phyloP scores from a whole-genome alignment of 1,140 invertebrate species.

The Pseudomyrmex concolor region DNA sequence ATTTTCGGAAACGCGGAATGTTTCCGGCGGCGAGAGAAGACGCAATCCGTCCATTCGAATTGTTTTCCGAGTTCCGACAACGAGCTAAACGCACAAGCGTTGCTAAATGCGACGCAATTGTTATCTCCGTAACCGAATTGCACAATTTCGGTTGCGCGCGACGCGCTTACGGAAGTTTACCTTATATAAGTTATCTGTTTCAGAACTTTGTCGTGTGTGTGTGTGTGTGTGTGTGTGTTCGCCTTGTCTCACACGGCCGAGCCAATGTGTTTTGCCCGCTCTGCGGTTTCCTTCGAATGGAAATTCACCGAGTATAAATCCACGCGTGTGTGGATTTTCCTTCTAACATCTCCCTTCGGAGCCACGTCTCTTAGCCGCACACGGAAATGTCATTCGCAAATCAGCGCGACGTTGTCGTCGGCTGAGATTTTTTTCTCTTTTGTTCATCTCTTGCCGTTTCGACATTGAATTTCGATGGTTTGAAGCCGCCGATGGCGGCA shows the following conservation, averaged over 20 bases:
- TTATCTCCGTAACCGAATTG: slow-evolving; percentile 41
- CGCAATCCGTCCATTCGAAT: slow-evolving; percentile 30
- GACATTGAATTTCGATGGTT: slow-evolving; percentile 51
- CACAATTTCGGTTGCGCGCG: slow-evolving; percentile 38
- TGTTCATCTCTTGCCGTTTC: slow-evolving; percentile 43
- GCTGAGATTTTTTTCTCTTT: slow-evolving; percentile 28
- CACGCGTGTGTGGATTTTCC: background rate
- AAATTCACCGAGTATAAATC: slow-evolving; percentile 17
- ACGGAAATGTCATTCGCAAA: background rate
- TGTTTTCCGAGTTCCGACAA: background rate
- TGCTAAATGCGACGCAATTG: slow-evolving; percentile 34
- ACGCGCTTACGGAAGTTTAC: slow-evolving; percentile 28
- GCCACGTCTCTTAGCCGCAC: background rate
- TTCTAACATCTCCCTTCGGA: background rate
- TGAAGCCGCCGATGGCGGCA: slow-evolving; percentile 25
- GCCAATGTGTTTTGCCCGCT: no score
- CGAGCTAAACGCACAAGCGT: background rate
- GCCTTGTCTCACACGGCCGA: background rate
- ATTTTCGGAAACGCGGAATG: slow-evolving; percentile 40
- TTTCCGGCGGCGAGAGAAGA: background rate
- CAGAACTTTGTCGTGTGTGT: slow-evolving; percentile 22
- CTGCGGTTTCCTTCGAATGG: background rate
- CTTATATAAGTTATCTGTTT: slow-evolving; percentile 56
- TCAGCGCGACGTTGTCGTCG: background rate
- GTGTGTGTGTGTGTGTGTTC: background rate